Conservation (phyloP, 2,797 vertebrate species). For the Carapus acus region DNA sequence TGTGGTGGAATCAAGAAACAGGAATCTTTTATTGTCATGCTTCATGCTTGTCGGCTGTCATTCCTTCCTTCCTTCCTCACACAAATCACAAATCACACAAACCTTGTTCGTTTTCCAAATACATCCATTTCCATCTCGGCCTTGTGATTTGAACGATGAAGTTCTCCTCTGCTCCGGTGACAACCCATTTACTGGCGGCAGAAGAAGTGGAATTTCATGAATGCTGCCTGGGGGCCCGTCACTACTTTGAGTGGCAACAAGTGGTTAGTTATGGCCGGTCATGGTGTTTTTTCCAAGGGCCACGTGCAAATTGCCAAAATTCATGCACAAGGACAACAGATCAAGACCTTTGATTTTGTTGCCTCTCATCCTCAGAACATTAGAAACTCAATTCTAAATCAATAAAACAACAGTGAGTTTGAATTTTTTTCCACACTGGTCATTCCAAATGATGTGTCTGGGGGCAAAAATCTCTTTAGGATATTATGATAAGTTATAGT, state of each 20-base stretch:
- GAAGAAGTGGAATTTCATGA: conserved; percentile 25
- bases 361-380: not conserved
- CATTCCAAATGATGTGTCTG: no score
- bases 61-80: not conserved
- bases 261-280: not conserved
- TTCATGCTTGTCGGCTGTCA: conserved; percentile 19
- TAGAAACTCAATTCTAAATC: not conserved
- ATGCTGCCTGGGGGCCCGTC: conserved; percentile 57
- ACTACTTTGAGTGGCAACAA: not conserved
- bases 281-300: not conserved
- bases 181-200: conserved; percentile 53
- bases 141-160: conserved; percentile 24
- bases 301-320: no score
- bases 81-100: no score
- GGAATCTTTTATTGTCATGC: conserved; percentile 40
- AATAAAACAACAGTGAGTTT: no score
- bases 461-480: no score
- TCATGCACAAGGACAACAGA: not conserved
- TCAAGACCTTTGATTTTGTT: not conserved
- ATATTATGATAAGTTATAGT: no score
- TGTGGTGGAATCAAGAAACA: conserved; percentile 47
- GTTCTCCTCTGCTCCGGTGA: conserved; percentile 42
- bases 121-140: no score
- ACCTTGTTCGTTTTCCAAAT: no score
- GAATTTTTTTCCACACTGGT: no score